phyloP scores from a whole-genome alignment of 2,113 vertebrate species.

The Pholis gunnellus region DNA sequence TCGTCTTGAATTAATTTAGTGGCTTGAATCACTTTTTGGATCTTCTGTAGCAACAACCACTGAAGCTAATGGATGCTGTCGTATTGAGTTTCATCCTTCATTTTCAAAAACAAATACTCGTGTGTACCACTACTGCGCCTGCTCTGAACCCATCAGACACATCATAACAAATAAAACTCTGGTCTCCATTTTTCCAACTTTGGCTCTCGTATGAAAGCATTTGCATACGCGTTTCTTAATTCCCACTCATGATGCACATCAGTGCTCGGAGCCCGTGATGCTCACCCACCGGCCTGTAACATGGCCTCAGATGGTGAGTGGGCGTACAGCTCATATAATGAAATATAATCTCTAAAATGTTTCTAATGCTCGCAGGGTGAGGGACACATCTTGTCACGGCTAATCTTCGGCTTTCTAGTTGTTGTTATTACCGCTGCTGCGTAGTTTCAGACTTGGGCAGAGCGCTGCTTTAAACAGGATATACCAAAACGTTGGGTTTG shows the following conservation, averaged over 20 bases:
- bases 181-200: background rate
- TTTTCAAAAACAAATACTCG: background rate
- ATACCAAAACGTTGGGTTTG: conserved; percentile 64
- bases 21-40: background rate
- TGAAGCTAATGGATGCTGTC: background rate
- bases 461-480: conserved; percentile 73
- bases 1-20: background rate
- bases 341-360: conserved; percentile 37
- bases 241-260: background rate
- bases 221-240: background rate
- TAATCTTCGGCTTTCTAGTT: conserved; percentile 47
- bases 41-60: background rate
- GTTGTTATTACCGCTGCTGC: conserved; percentile 54
- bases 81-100: background rate
- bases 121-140: background rate
- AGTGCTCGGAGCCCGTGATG: background rate
- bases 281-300: background rate
- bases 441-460: conserved; percentile 61
- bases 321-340: background rate
- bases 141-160: background rate
- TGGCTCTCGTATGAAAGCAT: background rate
- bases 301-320: background rate
- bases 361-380: conserved; percentile 4
- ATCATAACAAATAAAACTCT: conserved; percentile 13
- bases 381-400: conserved; percentile 44